These are phyloP conservation scores for Gorsachius goisagi DNA, from an alignment of 2,113 vertebrate genomes.

Conservation along the genomic window DNA sequence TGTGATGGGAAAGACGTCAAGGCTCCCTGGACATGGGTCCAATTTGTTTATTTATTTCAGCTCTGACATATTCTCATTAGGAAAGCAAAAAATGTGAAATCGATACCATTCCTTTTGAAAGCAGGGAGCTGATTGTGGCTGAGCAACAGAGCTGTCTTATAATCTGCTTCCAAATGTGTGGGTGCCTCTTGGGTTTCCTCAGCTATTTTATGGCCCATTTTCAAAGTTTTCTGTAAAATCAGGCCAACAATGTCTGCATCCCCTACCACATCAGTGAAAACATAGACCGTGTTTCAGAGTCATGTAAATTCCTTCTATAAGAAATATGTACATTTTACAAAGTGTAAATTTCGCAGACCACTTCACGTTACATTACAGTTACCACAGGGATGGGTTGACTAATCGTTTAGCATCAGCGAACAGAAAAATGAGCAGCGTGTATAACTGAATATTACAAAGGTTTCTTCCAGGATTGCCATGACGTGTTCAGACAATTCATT, in stretches of 20 bases:
- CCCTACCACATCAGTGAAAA: constrained; percentile 76
- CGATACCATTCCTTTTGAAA: constrained; percentile 58
- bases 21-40: constrained; percentile 17
- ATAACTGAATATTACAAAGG: constrained; percentile 8
- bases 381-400: not conserved
- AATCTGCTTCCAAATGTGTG: constrained; percentile 80
- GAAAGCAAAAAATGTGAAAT: constrained; percentile 73
- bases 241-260: constrained; percentile 60
- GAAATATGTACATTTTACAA: constrained; percentile 61
- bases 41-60: constrained; percentile 64
- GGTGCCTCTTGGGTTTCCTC: constrained; percentile 76
- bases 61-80: constrained; percentile 64
- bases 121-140: constrained; percentile 62
- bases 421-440: not conserved
- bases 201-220: constrained; percentile 74
- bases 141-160: constrained; percentile 65
- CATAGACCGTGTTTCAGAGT: constrained; percentile 36
- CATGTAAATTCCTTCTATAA: constrained; percentile 52
- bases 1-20: not conserved
- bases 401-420: not conserved
- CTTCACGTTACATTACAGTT: not conserved
- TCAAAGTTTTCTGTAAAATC: constrained; percentile 70
- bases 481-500: not conserved
- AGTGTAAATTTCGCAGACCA: constrained; percentile 64
- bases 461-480: not conserved